Conservation (phyloP, 2,888 invertebrate species). For the Stegophylla sp. region DNA sequence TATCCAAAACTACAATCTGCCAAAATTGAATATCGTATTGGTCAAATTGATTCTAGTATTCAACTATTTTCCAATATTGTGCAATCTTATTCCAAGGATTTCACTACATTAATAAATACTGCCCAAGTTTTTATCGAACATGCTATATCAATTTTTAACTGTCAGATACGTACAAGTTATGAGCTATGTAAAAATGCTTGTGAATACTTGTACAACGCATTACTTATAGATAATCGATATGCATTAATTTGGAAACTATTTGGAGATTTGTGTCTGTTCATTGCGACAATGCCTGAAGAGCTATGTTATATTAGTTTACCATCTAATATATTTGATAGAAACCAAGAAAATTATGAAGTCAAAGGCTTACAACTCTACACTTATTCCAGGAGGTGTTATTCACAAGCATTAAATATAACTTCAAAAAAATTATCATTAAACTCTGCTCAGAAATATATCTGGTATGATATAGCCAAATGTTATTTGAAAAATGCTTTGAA, state of each 20-base stretch:
- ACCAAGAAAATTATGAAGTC: conserved; percentile 15
- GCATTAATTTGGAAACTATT: conserved; percentile 40
- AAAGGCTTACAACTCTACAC: conserved; percentile 30
- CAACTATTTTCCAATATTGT: conserved; percentile 28
- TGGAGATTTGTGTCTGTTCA: conserved; percentile 44
- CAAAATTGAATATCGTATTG: conserved; percentile 39
- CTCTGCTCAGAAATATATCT: conserved; percentile 35
- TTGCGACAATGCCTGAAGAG: conserved; percentile 23
- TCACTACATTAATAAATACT: conserved; percentile 6
- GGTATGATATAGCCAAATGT: conserved; percentile 53
- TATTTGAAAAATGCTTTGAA: conserved; percentile 28
- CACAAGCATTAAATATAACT: conserved; percentile 40
- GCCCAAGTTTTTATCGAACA: conserved; percentile 41
- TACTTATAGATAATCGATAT: conserved; percentile 18
- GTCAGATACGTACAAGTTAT: conserved; percentile 18
- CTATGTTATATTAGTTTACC: conserved; percentile 32
- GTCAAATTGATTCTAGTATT: conserved; percentile 48
- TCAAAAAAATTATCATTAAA: conserved; percentile 24
- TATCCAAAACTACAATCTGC: conserved; percentile 46
- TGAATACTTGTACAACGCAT: conserved; percentile 39
- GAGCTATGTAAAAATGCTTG: conserved; percentile 44
- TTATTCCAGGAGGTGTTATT: conserved; percentile 47
- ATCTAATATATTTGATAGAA: conserved; percentile 34
- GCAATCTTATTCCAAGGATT: conserved; percentile 5
- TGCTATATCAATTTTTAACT: conserved; percentile 13